A percentile compares a stretch with the other conserved stretches of the same genome.
Conservation (phyloP, 2,888 invertebrate genomes). For the Dorcus hopei region DNA sequence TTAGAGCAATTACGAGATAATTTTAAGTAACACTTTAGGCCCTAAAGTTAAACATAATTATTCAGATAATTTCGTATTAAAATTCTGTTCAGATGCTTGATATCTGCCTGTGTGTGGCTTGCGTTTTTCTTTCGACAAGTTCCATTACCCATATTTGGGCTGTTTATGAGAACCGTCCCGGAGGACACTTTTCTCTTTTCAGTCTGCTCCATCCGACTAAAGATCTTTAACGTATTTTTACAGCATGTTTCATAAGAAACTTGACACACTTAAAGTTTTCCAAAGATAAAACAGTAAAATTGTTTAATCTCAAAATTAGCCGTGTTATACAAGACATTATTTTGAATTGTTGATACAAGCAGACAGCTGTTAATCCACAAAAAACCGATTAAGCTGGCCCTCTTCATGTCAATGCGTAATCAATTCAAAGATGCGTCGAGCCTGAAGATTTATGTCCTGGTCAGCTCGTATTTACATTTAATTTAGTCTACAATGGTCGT, state of each 20-base stretch:
- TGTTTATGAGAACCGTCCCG: constrained; percentile 11
- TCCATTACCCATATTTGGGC: constrained; percentile 20
- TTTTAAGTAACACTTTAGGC: constrained; percentile 11
- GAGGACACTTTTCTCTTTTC: constrained; percentile 8
- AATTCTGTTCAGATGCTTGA: constrained; percentile 14
- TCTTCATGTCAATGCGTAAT: not conserved
- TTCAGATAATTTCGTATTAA: constrained; percentile 17
- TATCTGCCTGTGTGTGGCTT: constrained; percentile 14
- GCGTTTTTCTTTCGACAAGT: constrained; percentile 17
- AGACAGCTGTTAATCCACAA: too few relatives aligned
- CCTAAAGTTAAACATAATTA: constrained; percentile 12
- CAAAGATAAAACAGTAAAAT: too few relatives aligned
- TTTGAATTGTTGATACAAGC: too few relatives aligned
- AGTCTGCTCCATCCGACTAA: not conserved
- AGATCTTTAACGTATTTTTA: too few relatives aligned
- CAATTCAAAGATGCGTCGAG: not conserved
- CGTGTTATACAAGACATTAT: too few relatives aligned
- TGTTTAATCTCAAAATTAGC: too few relatives aligned
- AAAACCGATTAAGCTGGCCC: too few relatives aligned
- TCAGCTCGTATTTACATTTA: not conserved
- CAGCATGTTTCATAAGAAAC: too few relatives aligned
- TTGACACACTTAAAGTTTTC: too few relatives aligned
- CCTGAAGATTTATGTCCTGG: not conserved
- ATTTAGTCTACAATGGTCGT: not conserved
- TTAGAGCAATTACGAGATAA: constrained; percentile 11